These are phyloP conservation scores for Coleophora deauratella DNA, from an alignment of 2,888 invertebrate species.

Conservation along the genomic window DNA sequence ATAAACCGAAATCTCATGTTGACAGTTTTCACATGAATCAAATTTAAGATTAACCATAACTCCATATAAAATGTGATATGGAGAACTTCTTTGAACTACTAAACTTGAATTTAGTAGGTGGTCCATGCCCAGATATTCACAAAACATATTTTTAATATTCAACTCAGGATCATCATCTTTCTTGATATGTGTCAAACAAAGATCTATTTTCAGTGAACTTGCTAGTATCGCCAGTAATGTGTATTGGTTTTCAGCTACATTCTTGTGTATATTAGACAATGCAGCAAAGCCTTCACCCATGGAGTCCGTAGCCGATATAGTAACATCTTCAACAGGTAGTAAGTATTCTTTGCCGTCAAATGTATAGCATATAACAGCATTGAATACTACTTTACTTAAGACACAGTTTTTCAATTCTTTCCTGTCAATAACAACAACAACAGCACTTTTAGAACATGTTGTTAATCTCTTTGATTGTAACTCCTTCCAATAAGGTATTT, in stretches of 20 bases:
- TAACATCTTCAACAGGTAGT: slow-evolving; percentile 40
- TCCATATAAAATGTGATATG: slow-evolving; percentile 47
- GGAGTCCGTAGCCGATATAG: slow-evolving; percentile 33
- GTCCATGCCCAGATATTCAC: slow-evolving; percentile 41
- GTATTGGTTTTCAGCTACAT: slow-evolving; percentile 17
- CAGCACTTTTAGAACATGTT: slow-evolving; percentile 21
- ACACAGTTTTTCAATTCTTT: slow-evolving; percentile 35
- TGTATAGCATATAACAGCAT: slow-evolving; percentile 36
- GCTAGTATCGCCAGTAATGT: slow-evolving; percentile 37
- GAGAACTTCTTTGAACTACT: slow-evolving; percentile 36
- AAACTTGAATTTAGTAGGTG: slow-evolving; percentile 27
- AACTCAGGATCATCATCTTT: slow-evolving; percentile 13
- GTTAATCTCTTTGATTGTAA: slow-evolving; percentile 19
- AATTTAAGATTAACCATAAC: slow-evolving; percentile 32
- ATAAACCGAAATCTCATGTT: slow-evolving; percentile 27
- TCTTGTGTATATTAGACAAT: slow-evolving; percentile 20
- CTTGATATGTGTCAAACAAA: slow-evolving; percentile 35
- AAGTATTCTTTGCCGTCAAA: slow-evolving; percentile 27
- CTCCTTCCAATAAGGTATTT: slow-evolving; percentile 40
- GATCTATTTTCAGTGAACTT: slow-evolving; percentile 34
- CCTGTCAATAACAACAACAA: slow-evolving; percentile 34
- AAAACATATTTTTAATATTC: slow-evolving; percentile 31
- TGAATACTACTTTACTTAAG: slow-evolving; percentile 35
- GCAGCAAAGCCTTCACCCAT: slow-evolving; percentile 45
- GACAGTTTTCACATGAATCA: slow-evolving; percentile 8